Evolutionary conservation across 2,888 invertebrate species (phyloP).

Genomic region (Philereme transversata): DNA sequence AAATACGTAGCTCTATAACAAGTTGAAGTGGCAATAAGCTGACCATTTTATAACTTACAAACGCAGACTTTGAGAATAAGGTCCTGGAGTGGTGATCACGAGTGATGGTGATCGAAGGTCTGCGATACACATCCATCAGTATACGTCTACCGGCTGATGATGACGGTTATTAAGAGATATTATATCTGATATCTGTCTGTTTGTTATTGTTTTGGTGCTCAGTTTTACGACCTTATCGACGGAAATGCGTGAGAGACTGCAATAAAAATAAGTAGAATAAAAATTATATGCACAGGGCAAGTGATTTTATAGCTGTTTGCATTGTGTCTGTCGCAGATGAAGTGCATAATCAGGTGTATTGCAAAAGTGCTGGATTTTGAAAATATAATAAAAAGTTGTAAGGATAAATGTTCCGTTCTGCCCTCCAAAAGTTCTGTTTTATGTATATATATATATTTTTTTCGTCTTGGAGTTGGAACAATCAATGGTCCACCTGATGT

Average conservation of each 20-base stretch:
- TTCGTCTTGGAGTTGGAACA: too few relatives aligned
- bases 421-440: too few relatives aligned
- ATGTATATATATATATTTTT: too few relatives aligned
- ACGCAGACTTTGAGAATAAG: not conserved
- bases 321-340: conserved; percentile 17
- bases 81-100: not conserved
- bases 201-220: conserved; percentile 41
- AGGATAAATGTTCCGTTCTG: too few relatives aligned
- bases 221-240: conserved; percentile 39
- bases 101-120: not conserved
- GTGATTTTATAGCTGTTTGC: conserved; percentile 36
- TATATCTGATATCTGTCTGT: conserved; percentile 34
- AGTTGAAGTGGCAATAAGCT: not conserved
- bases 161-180: conserved; percentile 23
- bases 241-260: conserved; percentile 49
- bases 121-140: not conserved
- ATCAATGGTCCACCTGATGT: too few relatives aligned
- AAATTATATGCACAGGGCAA: conserved; percentile 45
- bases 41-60: not conserved
- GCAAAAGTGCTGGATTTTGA: not conserved
- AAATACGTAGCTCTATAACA: not conserved
- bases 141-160: not conserved
- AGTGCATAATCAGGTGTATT: not conserved
- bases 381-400: too few relatives aligned
- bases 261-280: conserved; percentile 45